Percentiles rank a stretch among this genome's conserved stretches.
Evolutionary conservation across 2,797 vertebrate species (phyloP).

Genomic region (Hydrocynus forskahlii): DNA sequence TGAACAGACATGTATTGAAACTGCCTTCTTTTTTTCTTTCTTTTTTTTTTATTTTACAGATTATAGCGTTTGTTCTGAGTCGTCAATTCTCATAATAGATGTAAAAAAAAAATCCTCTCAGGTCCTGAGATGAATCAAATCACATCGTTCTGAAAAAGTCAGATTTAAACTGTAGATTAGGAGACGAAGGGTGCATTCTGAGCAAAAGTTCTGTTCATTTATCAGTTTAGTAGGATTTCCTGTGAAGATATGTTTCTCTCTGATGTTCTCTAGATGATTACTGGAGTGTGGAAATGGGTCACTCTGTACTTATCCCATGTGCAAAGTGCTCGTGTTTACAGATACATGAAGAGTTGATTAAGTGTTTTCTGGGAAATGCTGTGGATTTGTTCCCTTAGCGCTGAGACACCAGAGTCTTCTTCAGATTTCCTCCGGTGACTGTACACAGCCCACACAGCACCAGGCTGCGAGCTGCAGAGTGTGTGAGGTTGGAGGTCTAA

Average conservation of each 20-base stretch:
- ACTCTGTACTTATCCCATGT: neutral
- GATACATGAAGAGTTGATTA: slow-evolving; percentile 4
- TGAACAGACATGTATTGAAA: too few species aligned
- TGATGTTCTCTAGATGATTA: slow-evolving; percentile 25
- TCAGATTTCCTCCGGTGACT: neutral
- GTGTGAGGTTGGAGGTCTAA: neutral
- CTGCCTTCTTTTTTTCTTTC: too few species aligned
- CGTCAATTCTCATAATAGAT: too few species aligned
- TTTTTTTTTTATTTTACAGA: too few species aligned
- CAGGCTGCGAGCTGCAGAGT: neutral
- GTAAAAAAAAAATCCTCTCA: too few species aligned
- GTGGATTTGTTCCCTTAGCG: neutral
- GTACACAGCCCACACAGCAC: neutral
- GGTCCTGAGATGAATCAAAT: neutral
- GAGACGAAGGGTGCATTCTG: neutral
- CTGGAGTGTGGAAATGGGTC: slow-evolving; percentile 7
- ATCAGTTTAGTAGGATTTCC: neutral
- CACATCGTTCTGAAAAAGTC: neutral
- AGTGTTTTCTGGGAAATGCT: neutral
- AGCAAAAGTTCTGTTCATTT: neutral
- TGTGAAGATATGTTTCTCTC: slow-evolving; percentile 4
- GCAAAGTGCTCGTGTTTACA: neutral
- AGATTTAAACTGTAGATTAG: neutral
- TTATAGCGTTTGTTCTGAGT: too few species aligned
- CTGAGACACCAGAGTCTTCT: neutral